Base-by-base conservation (phyloP, 2,113 vertebrate species). In the Passer montanus region DNA sequence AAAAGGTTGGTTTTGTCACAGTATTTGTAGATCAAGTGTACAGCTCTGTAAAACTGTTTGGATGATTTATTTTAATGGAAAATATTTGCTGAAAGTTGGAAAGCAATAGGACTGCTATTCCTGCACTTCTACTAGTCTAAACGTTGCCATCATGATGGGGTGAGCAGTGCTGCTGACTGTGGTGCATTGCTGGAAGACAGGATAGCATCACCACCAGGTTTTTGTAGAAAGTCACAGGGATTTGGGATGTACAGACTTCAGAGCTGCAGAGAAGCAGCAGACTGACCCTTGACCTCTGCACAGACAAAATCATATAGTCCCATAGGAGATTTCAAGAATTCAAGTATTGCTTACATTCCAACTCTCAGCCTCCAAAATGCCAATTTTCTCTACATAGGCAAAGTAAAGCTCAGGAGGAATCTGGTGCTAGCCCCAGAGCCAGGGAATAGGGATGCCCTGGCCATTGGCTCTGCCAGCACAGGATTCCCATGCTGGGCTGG, bases 101-200 rank as follows among this genome's bases (percentile, higher is more conserved):
- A 93, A 90, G 84, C 12, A 81, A 16, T 4, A 50, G 27, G 22
- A 30, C 30, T 92, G 50, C 43, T 77, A 9, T 74, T 84, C 14
- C 55, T 47, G 4, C 19, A 20, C 20, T 87, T 68, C 22, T 26
- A 7, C 10, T 58, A 16, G 27, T 53, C n/a, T 73, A 31, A 68
- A 77, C 0, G 0, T 15, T 27, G 35, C 35, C 53, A 74, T 43
- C 2, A 2, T 4, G 1, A 23, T 0, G 10, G 60, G 52, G 9
- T 26, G 30, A 52, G 39, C 49, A 31, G 41, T 23, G 75, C 9
- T 47, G 12, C 28, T 27, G 58, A 17, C 13, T 10, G 11, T 4
- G 1, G 5, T 37, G 30, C 23, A 8, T 7, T 18, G 23, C 59
- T 46, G 43, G 37, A 60, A 60, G 18, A 43, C 12, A 80, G n/a